Percentiles rank a stretch among this genome's conserved stretches.
Conservation (phyloP, 2,113 vertebrate species). For the Gasterosteus aculeatus region DNA sequence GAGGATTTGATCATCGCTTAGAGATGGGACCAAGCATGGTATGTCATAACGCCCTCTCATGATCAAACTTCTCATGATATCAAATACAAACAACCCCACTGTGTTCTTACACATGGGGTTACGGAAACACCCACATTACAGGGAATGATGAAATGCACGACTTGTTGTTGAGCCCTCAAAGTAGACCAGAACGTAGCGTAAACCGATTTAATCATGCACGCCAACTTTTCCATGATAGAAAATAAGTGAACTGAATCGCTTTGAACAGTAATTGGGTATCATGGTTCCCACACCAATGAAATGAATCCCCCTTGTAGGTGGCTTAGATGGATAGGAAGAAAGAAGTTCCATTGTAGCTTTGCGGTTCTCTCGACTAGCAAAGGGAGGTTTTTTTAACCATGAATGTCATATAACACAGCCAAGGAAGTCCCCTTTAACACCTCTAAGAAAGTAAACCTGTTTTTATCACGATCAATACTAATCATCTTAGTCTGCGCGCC, state of each 20-base stretch:
- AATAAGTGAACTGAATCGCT: background rate
- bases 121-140: slow-evolving; percentile 59
- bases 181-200: slow-evolving; percentile 5
- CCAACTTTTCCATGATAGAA: background rate
- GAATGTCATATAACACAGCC: background rate
- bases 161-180: slow-evolving; percentile 15
- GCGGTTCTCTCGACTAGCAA: background rate
- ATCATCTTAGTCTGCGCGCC: background rate
- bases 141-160: slow-evolving; percentile 32
- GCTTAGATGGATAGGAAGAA: slow-evolving; percentile 27
- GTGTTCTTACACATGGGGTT: slow-evolving; percentile 16
- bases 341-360: background rate
- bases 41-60: slow-evolving; percentile 22
- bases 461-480: background rate
- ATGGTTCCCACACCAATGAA: background rate
- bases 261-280: background rate
- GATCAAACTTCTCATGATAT: slow-evolving; percentile 40
- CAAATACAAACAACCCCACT: slow-evolving; percentile 33
- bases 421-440: background rate
- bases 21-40: slow-evolving; percentile 27
- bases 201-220: slow-evolving; percentile 18
- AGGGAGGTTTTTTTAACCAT: background rate
- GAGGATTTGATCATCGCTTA: slow-evolving; percentile 29
- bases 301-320: slow-evolving; percentile 9
- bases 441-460: slow-evolving; percentile 7